Evolutionary conservation across 1,140 invertebrate genomes (phyloP), one percentile per base, ranked within the genome.

Genomic region (Asbolus verrucosus): DNA sequence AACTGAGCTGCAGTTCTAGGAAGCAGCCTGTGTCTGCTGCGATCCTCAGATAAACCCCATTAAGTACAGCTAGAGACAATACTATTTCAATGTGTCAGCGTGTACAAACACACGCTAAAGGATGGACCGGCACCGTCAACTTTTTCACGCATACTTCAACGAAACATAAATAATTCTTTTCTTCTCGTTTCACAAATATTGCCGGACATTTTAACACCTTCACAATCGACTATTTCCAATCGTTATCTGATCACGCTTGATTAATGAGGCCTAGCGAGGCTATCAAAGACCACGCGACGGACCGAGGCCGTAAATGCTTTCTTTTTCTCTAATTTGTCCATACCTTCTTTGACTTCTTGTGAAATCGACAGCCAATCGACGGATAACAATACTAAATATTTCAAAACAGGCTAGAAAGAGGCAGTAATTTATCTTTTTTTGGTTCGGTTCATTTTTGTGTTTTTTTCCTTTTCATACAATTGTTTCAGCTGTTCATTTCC

Each of bases 11-110:
- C 75, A 78, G 76, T 81, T 80, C 80, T 79, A 80, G 80, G 79
- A 81, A 81, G 78, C 79, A 76, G 75, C 67, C 74, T 70, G 75
- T 74, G 75, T 76, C 74, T 74, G 69, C 71, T 73, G 78, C 71
- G 79, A 80, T 81, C 67, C 71, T 69, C 69, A 79, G 79, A 81
- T 81, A 81, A 81, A 78, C 78, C 76, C 77, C 79, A 80, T 80
- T 81, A 80, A 78, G 74, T 79, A 79, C 78, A 77, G 73, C 75
- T 78, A 80, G 76, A 81, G 79, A 81, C 78, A 80, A 81, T 81
- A 81, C 79, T 81, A 81, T 81, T 81, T 81, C 78, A 81, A 79
- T 73, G 77, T 81, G 79, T 81, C 79, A 81, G 69, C 59, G 50
- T 67, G 71, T 68, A 70, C 59, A 61, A 21, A 65, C 63, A 68